Evolutionary conservation across 2,797 vertebrate species (phyloP).

Genomic region (Myoxocephalus aenaeus): DNA sequence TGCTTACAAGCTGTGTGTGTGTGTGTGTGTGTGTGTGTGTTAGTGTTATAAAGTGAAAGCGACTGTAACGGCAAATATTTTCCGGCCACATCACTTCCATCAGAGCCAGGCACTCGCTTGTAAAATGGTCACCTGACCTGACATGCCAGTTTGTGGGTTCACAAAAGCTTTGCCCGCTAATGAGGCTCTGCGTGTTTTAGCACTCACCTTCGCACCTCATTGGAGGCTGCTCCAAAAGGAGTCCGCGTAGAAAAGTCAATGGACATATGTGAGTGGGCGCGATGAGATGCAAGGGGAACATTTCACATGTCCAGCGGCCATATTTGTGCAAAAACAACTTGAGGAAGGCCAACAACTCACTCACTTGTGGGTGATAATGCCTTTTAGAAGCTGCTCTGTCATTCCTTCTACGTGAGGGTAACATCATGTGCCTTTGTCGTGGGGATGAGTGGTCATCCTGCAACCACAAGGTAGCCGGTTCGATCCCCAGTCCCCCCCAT

Average conservation of each 20-base stretch:
- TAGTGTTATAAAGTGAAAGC: constrained; percentile 5
- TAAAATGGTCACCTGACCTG: constrained; percentile 45
- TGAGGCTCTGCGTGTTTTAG: background rate
- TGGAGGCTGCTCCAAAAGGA: background rate
- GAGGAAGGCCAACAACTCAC: background rate
- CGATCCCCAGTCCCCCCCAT: too few relatives aligned
- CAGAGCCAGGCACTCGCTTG: constrained; percentile 20
- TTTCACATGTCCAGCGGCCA: background rate
- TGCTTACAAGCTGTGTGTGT: constrained; percentile 1
- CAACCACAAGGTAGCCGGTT: too few relatives aligned
- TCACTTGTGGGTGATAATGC: too few relatives aligned
- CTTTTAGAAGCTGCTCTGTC: background rate
- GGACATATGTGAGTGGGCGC: background rate
- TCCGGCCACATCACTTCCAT: constrained; percentile 13
- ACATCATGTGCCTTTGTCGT: background rate
- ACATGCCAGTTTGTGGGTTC: constrained; percentile 27
- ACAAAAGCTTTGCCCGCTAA: constrained; percentile 1
- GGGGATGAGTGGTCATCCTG: too few relatives aligned
- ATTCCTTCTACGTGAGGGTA: background rate
- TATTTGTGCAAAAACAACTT: background rate
- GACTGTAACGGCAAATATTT: constrained; percentile 6
- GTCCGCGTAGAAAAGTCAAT: background rate
- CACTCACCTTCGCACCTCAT: constrained; percentile 7
- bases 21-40: too few relatives aligned
- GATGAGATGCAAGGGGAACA: background rate